Conservation (phyloP, 2,797 vertebrate species). For the Anas bahamensis region DNA sequence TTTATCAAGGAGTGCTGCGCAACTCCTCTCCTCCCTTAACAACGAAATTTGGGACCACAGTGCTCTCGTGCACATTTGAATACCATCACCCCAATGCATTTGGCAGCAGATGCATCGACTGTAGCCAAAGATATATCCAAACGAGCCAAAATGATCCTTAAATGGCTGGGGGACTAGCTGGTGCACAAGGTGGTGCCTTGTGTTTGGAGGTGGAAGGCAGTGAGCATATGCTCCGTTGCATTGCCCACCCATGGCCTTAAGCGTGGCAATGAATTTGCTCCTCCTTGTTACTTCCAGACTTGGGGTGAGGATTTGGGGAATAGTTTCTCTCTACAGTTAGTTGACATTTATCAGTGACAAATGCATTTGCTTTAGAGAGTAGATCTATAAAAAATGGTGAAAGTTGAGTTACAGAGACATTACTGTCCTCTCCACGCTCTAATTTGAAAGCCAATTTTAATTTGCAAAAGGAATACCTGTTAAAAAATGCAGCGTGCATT, state of each 20-base stretch:
- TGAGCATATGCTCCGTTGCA: neutral
- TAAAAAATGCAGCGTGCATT: neutral
- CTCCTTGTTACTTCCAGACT: neutral
- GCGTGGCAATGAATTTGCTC: neutral
- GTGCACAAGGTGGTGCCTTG: neutral
- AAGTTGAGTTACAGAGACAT: neutral
- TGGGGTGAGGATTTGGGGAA: neutral
- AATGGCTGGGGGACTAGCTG: neutral
- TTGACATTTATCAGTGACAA: neutral
- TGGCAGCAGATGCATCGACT: neutral
- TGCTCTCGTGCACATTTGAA: neutral
- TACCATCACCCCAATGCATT: neutral
- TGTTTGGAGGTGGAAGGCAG: rapidly evolving
- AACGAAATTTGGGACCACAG: neutral
- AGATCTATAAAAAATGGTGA: neutral
- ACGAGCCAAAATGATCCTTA: neutral
- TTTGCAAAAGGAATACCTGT: neutral
- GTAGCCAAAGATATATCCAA: neutral
- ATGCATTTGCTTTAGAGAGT: neutral
- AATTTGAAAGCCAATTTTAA: neutral
- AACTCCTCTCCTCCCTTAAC: neutral
- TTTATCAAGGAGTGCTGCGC: neutral
- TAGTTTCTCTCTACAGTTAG: neutral
- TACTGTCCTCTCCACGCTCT: neutral
- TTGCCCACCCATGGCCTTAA: neutral